Evolutionary conservation across 2,797 vertebrate genomes (phyloP), one percentile per base, ranked within the genome.

Genomic region (Falco rusticolus): DNA sequence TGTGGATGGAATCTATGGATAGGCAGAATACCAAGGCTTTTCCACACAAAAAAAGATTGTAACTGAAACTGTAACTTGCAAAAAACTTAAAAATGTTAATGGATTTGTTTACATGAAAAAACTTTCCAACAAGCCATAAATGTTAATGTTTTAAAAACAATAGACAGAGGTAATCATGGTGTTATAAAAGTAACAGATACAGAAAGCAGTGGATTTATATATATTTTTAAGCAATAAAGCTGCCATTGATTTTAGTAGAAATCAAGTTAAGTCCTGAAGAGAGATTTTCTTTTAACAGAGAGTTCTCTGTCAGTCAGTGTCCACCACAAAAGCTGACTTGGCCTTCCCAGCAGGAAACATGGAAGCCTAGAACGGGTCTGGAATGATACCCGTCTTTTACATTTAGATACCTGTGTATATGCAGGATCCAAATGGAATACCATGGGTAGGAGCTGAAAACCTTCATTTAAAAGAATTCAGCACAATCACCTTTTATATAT

Each of bases 321-420:
- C 4, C 13, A 63, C 15, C 10, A 68, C 15, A 71, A 74, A 83
- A 47, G 1, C 16, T 68, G 31, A 11, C 13, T 48, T 51, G 15
- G 5, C 13, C 18, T 60, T 78, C 25, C 31, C 10, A 2, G 6
- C 37, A 48, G 61, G 31, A 84, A 51, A 51, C 13, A 21, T 3
- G 10, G 33, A 80, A 78, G 17, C 16, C 37, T n/a, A 34, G 19
- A 78, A 66, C 7, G 16, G 6, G 2, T 84, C 18, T 88, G 48
- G 70, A 80, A 3, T 5, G 37, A 29, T 16, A 31, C 4, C 5
- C 2, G 0, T 53, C 33, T 66, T 24, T 33, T 68, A 19, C 1
- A 1, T 13, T 77, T 71, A 4, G 1, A 2, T 69, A 12, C 43
- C 11, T 63, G 16, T 43, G 9, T 39, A 31, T 22, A 12, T 25